A percentile compares a stretch with the other conserved stretches of the same genome.
Evolutionary conservation across 2,797 vertebrate genomes (phyloP).

Genomic region (Notolepis coatsorum): DNA sequence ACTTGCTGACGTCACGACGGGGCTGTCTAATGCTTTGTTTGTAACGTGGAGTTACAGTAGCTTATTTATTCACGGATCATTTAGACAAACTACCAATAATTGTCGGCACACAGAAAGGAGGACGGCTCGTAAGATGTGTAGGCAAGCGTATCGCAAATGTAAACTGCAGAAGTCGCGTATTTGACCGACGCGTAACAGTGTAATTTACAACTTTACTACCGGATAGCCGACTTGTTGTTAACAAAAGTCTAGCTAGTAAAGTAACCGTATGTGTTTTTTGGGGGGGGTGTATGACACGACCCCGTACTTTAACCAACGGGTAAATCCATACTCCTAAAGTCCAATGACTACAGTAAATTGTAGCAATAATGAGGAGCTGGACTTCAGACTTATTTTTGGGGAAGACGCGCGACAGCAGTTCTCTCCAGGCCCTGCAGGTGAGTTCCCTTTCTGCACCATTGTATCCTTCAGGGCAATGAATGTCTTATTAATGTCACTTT

Average conservation of each 20-base stretch:
- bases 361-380: conserved; percentile 88
- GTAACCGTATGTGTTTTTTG: conserved; percentile 18
- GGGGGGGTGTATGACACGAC: conserved; percentile 46
- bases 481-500: neutral
- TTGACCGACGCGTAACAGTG: neutral
- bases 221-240: conserved; percentile 21
- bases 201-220: conserved; percentile 22
- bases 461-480: neutral
- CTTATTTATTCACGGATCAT: neutral
- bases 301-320: neutral
- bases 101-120: too few species aligned
- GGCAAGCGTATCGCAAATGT: neutral
- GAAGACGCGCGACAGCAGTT: conserved; percentile 83
- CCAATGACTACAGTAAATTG: conserved; percentile 89
- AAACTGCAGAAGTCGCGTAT: neutral
- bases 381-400: conserved; percentile 93
- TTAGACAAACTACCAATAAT: conserved; percentile 7
- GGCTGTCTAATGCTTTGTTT: conserved; percentile 46
- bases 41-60: conserved; percentile 6
- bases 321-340: conserved; percentile 51
- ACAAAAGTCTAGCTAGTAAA: conserved; percentile 50
- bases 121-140: too few species aligned
- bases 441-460: conserved; percentile 20
- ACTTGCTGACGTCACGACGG: conserved; percentile 54
- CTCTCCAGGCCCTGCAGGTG: conserved; percentile 83